A percentile compares a stretch with the other conserved stretches of the same genome.
phyloP scores from a whole-genome alignment of 2,113 vertebrate species.

The Centrocercus urophasianus region DNA sequence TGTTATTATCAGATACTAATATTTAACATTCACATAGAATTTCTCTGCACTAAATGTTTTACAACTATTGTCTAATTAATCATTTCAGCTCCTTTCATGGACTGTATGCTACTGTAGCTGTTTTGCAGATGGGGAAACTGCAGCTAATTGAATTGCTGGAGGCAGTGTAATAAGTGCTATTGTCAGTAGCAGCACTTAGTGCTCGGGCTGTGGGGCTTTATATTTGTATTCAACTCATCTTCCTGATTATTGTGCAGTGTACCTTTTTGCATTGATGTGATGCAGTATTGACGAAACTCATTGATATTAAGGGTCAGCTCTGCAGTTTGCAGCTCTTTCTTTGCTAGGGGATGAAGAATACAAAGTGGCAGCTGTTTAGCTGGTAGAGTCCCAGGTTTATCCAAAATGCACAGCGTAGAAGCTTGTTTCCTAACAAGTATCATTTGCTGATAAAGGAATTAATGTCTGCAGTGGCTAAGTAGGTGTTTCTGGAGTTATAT shows the following conservation, averaged over 20 bases:
- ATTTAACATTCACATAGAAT: not conserved
- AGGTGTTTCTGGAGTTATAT: conserved; percentile 98
- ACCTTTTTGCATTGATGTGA: not conserved
- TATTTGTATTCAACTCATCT: not conserved
- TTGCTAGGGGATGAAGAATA: not conserved
- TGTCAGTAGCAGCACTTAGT: not conserved
- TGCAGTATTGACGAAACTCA: not conserved
- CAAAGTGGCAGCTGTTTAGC: not conserved
- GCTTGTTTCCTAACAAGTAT: not conserved
- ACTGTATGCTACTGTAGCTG: not conserved
- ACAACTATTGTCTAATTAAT: not conserved
- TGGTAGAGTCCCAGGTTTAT: not conserved
- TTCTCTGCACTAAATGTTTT: not conserved
- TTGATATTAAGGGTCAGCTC: not conserved
- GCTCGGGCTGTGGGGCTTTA: not conserved
- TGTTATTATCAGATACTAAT: not conserved
- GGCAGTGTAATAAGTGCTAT: not conserved
- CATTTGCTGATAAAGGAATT: not conserved
- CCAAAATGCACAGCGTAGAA: not conserved
- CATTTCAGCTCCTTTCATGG: not conserved
- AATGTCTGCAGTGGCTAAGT: conserved; percentile 88
- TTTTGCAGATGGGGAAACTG: not conserved
- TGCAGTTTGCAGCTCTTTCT: not conserved
- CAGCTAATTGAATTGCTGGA: not conserved
- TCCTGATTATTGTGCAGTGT: not conserved